Percentiles rank a stretch among this genome's conserved stretches.
Evolutionary conservation across 2,888 invertebrate species (phyloP).

Genomic region (Fabriciana adippe): DNA sequence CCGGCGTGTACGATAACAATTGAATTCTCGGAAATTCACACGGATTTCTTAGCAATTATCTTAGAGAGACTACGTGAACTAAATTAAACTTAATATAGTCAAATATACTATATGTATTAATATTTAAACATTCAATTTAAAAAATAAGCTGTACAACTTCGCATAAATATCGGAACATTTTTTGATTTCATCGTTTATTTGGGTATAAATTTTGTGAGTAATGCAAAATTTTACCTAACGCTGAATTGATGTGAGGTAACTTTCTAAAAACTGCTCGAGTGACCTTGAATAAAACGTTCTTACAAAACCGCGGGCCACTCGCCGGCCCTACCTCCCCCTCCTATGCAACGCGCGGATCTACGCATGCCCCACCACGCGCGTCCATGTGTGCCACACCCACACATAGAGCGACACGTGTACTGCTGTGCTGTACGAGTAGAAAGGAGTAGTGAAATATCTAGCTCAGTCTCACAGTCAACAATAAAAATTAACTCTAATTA

Average conservation of each 20-base stretch:
- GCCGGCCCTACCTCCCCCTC: conserved; percentile 66
- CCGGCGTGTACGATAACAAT: no score
- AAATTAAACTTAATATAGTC: no score
- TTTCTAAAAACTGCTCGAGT: conserved; percentile 81
- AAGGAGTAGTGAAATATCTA: conserved; percentile 73
- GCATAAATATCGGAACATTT: no score
- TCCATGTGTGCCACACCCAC: conserved; percentile 51
- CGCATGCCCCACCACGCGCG: conserved; percentile 61
- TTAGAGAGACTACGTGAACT: no score
- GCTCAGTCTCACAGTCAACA: conserved; percentile 53
- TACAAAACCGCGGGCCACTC: conserved; percentile 80
- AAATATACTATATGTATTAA: no score
- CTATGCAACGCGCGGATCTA: conserved; percentile 62
- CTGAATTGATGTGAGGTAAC: conserved; percentile 69
- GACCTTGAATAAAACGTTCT: conserved; percentile 82
- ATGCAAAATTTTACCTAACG: conserved; percentile 63
- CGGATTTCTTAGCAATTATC: no score
- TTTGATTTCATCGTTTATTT: no score
- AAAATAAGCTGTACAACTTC: no score
- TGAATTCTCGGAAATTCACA: no score
- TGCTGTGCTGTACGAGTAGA: conserved; percentile 56
- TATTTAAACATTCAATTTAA: no score
- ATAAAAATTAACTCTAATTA: conserved; percentile 33
- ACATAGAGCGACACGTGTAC: conserved; percentile 46
- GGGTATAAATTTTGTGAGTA: conserved; percentile 22